phyloP scores from a whole-genome alignment of 2,113 vertebrate species.

The Nematolebias whitei region DNA sequence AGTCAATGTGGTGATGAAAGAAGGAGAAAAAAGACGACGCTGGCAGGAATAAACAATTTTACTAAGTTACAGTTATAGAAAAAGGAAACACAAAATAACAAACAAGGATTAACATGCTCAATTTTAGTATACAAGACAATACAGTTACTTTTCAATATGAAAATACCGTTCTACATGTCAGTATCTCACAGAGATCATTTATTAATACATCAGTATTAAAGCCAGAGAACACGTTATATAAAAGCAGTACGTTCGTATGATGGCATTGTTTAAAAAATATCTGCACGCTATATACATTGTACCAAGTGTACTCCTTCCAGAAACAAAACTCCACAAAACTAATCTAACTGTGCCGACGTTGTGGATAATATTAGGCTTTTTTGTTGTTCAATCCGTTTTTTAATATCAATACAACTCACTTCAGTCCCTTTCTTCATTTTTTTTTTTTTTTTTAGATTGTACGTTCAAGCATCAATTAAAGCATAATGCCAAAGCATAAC shows the following conservation, averaged over 20 bases:
- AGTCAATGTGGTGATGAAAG: not conserved
- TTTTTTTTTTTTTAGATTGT: constrained; percentile 33
- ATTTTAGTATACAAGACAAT: constrained; percentile 95
- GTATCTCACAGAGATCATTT: constrained; percentile 94
- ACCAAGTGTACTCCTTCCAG: constrained; percentile 38
- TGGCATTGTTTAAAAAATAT: constrained; percentile 78
- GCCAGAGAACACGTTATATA: constrained; percentile 77
- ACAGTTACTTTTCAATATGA: constrained; percentile 97
- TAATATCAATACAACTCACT: constrained; percentile 16
- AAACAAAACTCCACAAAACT: constrained; percentile 42
- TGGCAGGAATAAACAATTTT: constrained; percentile 79
- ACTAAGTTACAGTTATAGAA: constrained; percentile 84
- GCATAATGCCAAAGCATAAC: constrained; percentile 32
- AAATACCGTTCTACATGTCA: constrained; percentile 83
- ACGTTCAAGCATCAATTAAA: constrained; percentile 39
- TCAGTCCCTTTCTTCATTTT: constrained; percentile 5
- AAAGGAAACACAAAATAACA: constrained; percentile 84
- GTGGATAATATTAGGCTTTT: constrained; percentile 48
- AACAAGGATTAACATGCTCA: constrained; percentile 87
- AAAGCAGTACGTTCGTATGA: constrained; percentile 66
- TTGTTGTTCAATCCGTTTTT: constrained; percentile 32
- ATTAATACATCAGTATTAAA: constrained; percentile 85
- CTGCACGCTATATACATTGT: constrained; percentile 79
- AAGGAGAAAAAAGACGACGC: constrained; percentile 7
- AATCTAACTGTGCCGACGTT: constrained; percentile 31